Evolutionary conservation across 2,113 vertebrate genomes (phyloP), one percentile per base, ranked within the genome.

Genomic region (Ondatra zibethicus): DNA sequence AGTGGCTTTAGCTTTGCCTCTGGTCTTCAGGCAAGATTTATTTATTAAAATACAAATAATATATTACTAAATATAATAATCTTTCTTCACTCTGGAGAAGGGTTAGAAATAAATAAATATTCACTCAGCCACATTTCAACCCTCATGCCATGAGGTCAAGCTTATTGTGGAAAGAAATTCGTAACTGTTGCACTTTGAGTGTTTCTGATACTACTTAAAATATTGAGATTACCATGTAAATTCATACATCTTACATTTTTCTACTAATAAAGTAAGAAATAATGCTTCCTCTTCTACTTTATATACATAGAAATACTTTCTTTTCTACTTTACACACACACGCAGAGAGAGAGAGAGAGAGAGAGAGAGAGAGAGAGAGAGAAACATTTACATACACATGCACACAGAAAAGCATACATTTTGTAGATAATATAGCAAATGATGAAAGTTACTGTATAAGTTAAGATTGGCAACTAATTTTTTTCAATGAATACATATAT

Each of bases 91-190:
- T 39, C 1, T 39, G 73, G 5, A 33, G 45, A 91, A 66, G 0
- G 7, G 19, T 45, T 50, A 39, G 42, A 66, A 33, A 13, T 73
- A 6, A 50, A 93, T 45, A 21, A 78, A 23, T 33, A 33, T 47
- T 21, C 33, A 16, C 11, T 39, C 31, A 73, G 73, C 0, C 33
- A 58, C 3, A 61, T 68, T 89, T 31, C 7, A 36, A 58, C 4
- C 27, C 0, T 33, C 55, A 50, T 0, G 0, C 0, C 3, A 8
- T 81, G 25, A 47, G 39, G 17, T 85, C 10, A 63, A 5, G 8
- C 3, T 75, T n/a, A 84, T 63, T 63, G 3, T 58, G 45, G 5
- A 31, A 36, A 23, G 0, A 7, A 36, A 66, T 8, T 5, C 27
- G 55, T 78, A 81, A 63, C 7, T 93, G 6, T 65, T 52, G 9